Conservation (phyloP, 2,888 invertebrate genomes). For the Mechanitis mazaeus region DNA sequence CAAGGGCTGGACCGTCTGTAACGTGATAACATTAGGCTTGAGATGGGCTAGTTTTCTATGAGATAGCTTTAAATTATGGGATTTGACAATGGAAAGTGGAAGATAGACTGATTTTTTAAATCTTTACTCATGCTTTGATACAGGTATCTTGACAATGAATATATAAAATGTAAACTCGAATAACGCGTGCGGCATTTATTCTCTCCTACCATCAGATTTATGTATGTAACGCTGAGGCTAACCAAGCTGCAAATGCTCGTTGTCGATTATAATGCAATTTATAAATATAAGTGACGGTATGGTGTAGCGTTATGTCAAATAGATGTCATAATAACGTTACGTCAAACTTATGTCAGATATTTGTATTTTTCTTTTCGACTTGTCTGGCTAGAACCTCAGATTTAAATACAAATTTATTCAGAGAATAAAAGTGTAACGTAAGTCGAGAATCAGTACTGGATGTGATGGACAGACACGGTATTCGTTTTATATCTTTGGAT, state of each 20-base stretch:
- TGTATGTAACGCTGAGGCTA: too few species aligned
- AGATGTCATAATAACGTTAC: too few species aligned
- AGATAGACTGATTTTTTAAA: constrained; percentile 70
- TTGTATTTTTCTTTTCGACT: too few species aligned
- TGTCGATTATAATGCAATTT: too few species aligned
- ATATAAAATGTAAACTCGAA: constrained; percentile 37
- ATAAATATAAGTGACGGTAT: too few species aligned
- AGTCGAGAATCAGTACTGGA: constrained; percentile 62
- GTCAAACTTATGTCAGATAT: too few species aligned
- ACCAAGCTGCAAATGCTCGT: too few species aligned
- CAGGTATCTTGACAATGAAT: constrained; percentile 64
- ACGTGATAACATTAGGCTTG: constrained; percentile 37
- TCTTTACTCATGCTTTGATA: constrained; percentile 67
- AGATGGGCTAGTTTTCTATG: constrained; percentile 55
- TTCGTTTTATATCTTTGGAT: constrained; percentile 44
- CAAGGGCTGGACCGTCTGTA: constrained; percentile 46
- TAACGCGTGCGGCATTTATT: constrained; percentile 20
- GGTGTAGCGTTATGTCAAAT: too few species aligned
- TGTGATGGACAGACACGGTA: constrained; percentile 47
- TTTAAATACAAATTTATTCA: too few species aligned
- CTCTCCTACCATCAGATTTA: background rate
- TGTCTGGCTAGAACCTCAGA: too few species aligned
- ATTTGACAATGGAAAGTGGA: constrained; percentile 57
- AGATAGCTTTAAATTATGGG: constrained; percentile 69
- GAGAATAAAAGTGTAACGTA: background rate